Evolutionary conservation across 1,140 invertebrate genomes (phyloP).

Genomic region (Bombus pyrosoma): DNA sequence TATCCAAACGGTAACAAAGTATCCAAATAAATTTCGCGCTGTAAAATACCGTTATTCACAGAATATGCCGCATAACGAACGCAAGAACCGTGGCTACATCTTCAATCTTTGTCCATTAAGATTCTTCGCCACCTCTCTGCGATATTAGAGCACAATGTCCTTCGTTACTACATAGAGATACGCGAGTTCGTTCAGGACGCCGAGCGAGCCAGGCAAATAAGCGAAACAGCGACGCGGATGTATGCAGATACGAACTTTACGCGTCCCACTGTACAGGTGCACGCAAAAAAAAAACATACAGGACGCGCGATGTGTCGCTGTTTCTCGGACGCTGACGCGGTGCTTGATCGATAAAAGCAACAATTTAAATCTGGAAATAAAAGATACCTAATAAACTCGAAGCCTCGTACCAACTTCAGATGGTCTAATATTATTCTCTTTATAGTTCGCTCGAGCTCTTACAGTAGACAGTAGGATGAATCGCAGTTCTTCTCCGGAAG

Average conservation of each 20-base stretch:
- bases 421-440: not conserved
- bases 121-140: not conserved
- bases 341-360: not conserved
- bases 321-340: not conserved
- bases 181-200: not conserved
- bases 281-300: too few species aligned
- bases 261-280: not conserved
- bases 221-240: not conserved
- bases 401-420: not conserved
- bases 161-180: not conserved
- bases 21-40: constrained; percentile 1
- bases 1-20: not conserved
- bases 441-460: not conserved
- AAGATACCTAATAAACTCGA: not conserved
- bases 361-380: not conserved
- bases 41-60: not conserved
- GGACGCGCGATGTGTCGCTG: too few species aligned
- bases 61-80: not conserved
- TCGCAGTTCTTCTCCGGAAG: not conserved
- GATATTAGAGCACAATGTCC: constrained; percentile 9
- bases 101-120: not conserved
- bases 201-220: not conserved
- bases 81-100: not conserved
- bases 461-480: not conserved
- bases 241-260: constrained; percentile 13